Percentiles rank a stretch among this genome's conserved stretches.
Conservation (phyloP, 2,113 vertebrate genomes). For the Muscicapa adusta region DNA sequence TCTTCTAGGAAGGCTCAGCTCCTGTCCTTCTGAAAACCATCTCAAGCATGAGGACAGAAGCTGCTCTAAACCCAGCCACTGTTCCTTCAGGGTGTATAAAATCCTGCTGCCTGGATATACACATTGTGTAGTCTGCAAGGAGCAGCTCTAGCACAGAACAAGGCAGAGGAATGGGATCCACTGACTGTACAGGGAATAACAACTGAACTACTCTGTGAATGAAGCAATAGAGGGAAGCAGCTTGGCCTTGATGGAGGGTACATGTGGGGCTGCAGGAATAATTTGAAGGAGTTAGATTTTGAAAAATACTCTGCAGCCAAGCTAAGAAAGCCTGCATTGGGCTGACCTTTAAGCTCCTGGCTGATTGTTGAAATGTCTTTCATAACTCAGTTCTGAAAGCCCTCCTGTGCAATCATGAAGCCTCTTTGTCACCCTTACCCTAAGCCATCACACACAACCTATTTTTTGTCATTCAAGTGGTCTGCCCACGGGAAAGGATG, state of each 20-base stretch:
- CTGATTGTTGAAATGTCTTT: not conserved
- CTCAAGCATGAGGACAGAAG: not conserved
- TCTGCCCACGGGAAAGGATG: not conserved
- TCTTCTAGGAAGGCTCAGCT: not conserved
- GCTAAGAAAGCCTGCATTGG: not conserved
- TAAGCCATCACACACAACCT: rapidly evolving
- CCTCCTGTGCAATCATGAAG: not conserved
- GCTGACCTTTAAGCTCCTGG: not conserved
- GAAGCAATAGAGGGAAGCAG: not conserved
- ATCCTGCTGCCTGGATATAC: not conserved
- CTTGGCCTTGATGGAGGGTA: not conserved
- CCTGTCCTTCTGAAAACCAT: not conserved
- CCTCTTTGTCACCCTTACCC: not conserved
- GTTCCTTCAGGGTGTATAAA: not conserved
- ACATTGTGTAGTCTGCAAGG: rapidly evolving
- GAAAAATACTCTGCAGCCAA: not conserved
- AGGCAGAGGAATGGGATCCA: not conserved
- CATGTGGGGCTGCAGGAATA: not conserved
- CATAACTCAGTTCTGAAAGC: not conserved
- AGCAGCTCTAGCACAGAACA: not conserved
- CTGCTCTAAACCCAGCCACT: not conserved
- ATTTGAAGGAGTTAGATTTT: not conserved
- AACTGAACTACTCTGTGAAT: not conserved
- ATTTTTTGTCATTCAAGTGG: not conserved
- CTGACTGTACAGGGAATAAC: not conserved